Evolutionary conservation across 2,888 invertebrate genomes (phyloP).

Genomic region (Mesorhabditis belari): DNA sequence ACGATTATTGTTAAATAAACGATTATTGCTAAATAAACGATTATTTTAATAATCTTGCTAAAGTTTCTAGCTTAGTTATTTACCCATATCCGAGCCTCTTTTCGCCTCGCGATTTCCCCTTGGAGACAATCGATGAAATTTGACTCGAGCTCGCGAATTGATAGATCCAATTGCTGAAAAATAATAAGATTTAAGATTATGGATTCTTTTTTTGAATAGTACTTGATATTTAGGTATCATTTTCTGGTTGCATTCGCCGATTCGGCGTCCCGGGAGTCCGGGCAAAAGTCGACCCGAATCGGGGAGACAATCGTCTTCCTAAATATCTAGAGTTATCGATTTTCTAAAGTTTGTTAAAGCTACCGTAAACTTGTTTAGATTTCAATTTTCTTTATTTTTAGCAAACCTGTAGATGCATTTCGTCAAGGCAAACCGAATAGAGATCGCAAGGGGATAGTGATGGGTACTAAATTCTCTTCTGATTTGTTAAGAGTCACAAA

Average conservation of each 20-base stretch:
- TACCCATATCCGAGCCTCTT: neutral
- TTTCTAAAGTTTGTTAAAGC: neutral
- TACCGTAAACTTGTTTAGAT: neutral
- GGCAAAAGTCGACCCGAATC: neutral
- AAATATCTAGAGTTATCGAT: too few relatives aligned
- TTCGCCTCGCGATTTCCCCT: neutral
- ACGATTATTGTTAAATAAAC: too few relatives aligned
- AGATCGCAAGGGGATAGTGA: neutral
- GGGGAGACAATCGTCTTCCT: neutral
- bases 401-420: neutral
- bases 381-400: too few relatives aligned
- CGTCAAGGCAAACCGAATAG: neutral
- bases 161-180: neutral
- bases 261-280: neutral
- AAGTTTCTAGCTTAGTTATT: too few relatives aligned
- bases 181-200: too few relatives aligned
- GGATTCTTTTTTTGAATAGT: too few relatives aligned
- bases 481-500: too few relatives aligned
- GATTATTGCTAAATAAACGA: too few relatives aligned
- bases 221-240: neutral
- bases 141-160: neutral
- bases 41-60: too few relatives aligned
- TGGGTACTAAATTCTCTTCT: too few relatives aligned
- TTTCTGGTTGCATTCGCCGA: neutral
- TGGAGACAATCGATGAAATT: neutral